Base-by-base conservation (phyloP, 2,888 invertebrate genomes). In the Philopedon plagiatum region DNA sequence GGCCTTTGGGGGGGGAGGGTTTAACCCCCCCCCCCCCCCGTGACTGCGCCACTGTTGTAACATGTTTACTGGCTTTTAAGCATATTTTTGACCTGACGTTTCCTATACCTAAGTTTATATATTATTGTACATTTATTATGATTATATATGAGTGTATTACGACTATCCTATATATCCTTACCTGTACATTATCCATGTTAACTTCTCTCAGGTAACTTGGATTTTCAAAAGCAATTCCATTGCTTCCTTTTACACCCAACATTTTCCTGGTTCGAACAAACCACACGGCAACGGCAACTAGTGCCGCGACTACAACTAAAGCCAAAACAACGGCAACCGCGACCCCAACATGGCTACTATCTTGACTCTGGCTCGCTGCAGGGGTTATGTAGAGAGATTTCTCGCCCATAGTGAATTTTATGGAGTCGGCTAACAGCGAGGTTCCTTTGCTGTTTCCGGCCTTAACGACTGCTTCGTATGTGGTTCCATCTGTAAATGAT, bases 151-250 rank as follows among this genome's bases (percentile, higher is more conserved):
- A n/a, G n/a, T n/a, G n/a, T n/a, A n/a, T n/a, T n/a, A n/a, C n/a
- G n/a, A n/a, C n/a, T n/a, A n/a, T n/a, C n/a, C n/a, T n/a, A n/a
- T n/a, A 39, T 13, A 13, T 54, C 0, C 15, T 29, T 85, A 92
- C 93, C 86, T 93, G 93, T 61, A 92, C 89, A 78, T 92, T 91
- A 80, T 94, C 93, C 86, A 91, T 90, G 80, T 91, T 91, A 74
- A 93, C 90, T 81, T 93, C 93, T 71, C 93, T 88, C 76, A 94
- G 88, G 85, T 94, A 94, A 83, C 93, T 93, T 8, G 94, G 94
- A 84, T 94, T 94, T 85, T 94, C 94, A 83, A 94, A 94, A 13
- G 94, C 94, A 67, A 94, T 93, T 46, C 92, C 92, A 74, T 92
- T 93, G 80, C 91, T 90, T 73, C 91, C 89, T 81, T 92, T 92